Evolutionary conservation across 2,888 invertebrate genomes (phyloP).

Genomic region (Amphipoea oculea): DNA sequence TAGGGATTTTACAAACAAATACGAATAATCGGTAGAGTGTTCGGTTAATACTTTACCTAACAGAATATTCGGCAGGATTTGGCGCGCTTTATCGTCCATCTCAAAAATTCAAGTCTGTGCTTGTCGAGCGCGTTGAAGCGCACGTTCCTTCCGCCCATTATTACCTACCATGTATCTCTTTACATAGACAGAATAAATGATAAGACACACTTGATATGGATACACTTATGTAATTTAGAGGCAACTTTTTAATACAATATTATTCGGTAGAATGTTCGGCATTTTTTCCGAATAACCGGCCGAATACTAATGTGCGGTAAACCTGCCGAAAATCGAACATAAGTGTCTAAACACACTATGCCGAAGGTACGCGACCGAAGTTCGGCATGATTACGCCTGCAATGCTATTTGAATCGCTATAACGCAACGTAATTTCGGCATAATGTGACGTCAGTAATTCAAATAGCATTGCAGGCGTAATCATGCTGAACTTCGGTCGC

Average conservation of each 20-base stretch:
- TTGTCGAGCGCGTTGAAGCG: no score
- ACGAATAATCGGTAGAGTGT: neutral
- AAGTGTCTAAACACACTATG: no score
- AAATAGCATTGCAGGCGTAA: no score
- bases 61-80: neutral
- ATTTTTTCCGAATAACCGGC: no score
- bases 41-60: neutral
- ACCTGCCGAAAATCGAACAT: neutral
- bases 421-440: no score
- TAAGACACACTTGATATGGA: neutral
- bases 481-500: no score
- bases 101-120: neutral
- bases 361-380: no score
- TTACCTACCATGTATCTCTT: neutral
- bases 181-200: neutral
- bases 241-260: neutral
- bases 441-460: no score
- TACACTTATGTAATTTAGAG: no score
- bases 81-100: neutral
- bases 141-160: neutral
- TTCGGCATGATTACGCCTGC: no score
- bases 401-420: no score
- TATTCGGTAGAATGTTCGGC: neutral
- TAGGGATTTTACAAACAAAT: neutral
- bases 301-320: neutral